These are phyloP conservation scores for Catharus fuscescens DNA, from an alignment of 2,113 vertebrate genomes.

Conservation along the genomic window DNA sequence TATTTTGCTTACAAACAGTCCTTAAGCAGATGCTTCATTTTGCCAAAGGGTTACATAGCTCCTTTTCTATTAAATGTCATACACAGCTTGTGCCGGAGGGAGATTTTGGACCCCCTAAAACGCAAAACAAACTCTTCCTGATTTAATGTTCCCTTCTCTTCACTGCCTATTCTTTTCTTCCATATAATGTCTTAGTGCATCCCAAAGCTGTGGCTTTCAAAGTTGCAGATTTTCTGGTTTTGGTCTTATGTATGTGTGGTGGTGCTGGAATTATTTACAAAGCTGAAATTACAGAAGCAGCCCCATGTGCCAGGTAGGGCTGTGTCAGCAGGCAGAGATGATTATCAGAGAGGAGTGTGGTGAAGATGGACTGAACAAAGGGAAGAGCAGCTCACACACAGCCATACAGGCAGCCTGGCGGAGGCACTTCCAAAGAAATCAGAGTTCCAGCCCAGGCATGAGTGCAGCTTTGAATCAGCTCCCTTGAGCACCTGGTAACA, in stretches of 20 bases:
- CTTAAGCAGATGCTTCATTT: not conserved
- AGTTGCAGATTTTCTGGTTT: not conserved
- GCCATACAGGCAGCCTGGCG: not conserved
- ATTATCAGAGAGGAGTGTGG: not conserved
- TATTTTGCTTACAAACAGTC: not conserved
- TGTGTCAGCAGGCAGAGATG: not conserved
- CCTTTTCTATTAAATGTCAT: not conserved
- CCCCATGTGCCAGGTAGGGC: not conserved
- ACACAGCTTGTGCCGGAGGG: not conserved
- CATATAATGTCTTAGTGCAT: not conserved
- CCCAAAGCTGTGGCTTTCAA: not conserved
- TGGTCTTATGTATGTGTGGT: rapidly evolving
- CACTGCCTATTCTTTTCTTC: not conserved
- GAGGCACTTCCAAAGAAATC: not conserved
- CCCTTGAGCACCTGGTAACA: not conserved
- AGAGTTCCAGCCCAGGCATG: not conserved
- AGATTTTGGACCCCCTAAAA: not conserved
- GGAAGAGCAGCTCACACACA: not conserved
- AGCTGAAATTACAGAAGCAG: not conserved
- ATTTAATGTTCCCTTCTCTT: not conserved
- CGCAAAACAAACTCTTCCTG: not conserved
- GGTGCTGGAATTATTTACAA: not conserved
- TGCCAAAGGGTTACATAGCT: not conserved
- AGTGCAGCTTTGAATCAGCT: not conserved
- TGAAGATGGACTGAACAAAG: not conserved